phyloP scores from a whole-genome alignment of 2,888 invertebrate genomes.

The Gastrophysa polygoni region DNA sequence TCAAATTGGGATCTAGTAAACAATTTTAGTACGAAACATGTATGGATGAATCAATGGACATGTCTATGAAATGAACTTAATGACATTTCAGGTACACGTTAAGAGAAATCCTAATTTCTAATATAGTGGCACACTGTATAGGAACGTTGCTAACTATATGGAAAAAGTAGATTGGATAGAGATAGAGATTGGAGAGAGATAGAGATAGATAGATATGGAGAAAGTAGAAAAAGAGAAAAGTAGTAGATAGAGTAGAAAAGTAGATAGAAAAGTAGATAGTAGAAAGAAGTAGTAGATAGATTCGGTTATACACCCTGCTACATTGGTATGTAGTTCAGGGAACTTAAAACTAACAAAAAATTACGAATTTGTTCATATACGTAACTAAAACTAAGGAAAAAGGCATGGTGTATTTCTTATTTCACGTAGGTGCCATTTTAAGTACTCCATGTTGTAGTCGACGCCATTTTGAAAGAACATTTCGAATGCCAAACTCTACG shows the following conservation, averaged over 20 bases:
- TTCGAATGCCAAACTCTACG: conserved; percentile 43
- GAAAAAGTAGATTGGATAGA: conserved; percentile 46
- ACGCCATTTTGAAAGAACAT: conserved; percentile 45
- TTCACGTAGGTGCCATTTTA: conserved; percentile 51
- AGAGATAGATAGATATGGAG: too few species aligned
- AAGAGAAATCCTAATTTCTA: conserved; percentile 38
- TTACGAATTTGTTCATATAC: conserved; percentile 24
- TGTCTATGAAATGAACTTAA: conserved; percentile 25
- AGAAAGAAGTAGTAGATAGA: too few species aligned
- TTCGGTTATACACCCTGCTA: too few species aligned
- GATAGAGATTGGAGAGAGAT: conserved; percentile 44
- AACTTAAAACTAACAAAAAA: conserved; percentile 27
- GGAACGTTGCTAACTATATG: conserved; percentile 42
- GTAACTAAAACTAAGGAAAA: conserved; percentile 28
- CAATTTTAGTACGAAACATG: neutral
- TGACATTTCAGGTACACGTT: conserved; percentile 46
- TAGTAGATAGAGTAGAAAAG: too few species aligned
- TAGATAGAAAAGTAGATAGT: too few species aligned
- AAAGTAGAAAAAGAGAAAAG: too few species aligned
- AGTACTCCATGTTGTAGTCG: conserved; percentile 49
- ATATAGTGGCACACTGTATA: conserved; percentile 45
- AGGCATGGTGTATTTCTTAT: conserved; percentile 43
- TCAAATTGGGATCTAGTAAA: too few species aligned
- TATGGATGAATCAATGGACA: neutral
- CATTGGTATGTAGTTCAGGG: conserved; percentile 29